Evolutionary conservation across 2,888 invertebrate genomes (phyloP).

Genomic region (Bedellia somnulentella): DNA sequence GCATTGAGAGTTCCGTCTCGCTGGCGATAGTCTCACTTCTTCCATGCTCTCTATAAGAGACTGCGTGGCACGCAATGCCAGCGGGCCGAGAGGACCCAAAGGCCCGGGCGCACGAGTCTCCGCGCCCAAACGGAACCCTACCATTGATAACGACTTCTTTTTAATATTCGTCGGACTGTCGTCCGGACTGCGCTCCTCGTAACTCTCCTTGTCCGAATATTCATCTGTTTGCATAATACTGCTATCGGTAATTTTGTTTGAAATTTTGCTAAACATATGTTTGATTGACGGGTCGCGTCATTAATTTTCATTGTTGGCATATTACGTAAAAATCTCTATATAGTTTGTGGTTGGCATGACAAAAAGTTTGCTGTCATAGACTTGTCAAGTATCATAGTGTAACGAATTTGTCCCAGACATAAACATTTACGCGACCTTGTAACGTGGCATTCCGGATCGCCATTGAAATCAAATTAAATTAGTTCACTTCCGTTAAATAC

Average conservation of each 20-base stretch:
- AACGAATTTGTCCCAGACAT: too few relatives aligned
- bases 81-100: slow-evolving; percentile 31
- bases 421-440: too few relatives aligned
- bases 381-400: too few relatives aligned
- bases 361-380: background rate
- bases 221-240: slow-evolving; percentile 42
- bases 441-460: too few relatives aligned
- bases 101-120: too few relatives aligned
- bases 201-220: slow-evolving; percentile 43
- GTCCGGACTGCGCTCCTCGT: slow-evolving; percentile 32
- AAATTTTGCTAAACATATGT: background rate
- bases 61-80: slow-evolving; percentile 42
- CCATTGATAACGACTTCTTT: slow-evolving; percentile 44
- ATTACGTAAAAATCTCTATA: background rate
- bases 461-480: too few relatives aligned
- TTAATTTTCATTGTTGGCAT: background rate
- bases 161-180: slow-evolving; percentile 36
- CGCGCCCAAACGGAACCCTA: slow-evolving; percentile 37
- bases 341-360: too few relatives aligned
- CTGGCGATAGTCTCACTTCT: slow-evolving; percentile 33
- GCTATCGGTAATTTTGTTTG: background rate
- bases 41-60: slow-evolving; percentile 46
- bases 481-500: too few relatives aligned
- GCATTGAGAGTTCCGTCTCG: slow-evolving; percentile 27
- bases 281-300: background rate